Percentiles rank a stretch among this genome's conserved stretches.
Conservation (phyloP, 2,797 vertebrate genomes). For the Tauraco hartlaubi region DNA sequence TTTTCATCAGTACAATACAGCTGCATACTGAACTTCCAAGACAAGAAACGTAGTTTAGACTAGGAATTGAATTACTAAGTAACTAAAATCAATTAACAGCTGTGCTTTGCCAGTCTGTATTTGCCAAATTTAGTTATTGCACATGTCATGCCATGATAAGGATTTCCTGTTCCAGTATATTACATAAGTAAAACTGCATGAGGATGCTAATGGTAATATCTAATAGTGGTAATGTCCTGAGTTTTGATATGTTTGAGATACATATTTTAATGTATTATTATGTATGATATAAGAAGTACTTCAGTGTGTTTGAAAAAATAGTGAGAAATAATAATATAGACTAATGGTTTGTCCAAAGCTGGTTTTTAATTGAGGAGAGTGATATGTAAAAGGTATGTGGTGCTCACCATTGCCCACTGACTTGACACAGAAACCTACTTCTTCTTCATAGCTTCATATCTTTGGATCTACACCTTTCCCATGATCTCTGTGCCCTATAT, state of each 20-base stretch:
- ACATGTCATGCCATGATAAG: not conserved
- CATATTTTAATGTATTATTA: not conserved
- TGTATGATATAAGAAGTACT: not conserved
- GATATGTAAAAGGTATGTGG: not conserved
- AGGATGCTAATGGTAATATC: not conserved
- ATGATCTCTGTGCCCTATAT: not conserved
- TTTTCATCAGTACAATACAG: not conserved
- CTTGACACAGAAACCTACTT: not conserved
- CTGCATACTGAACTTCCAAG: not conserved
- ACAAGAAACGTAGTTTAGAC: not conserved
- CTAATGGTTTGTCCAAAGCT: not conserved
- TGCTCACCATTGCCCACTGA: not conserved
- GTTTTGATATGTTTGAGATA: not conserved
- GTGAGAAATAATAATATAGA: not conserved
- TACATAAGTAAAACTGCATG: not conserved
- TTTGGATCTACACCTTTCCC: not conserved
- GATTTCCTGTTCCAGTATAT: not conserved
- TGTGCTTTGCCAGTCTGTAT: not conserved
- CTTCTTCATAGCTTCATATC: not conserved
- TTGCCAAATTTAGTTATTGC: not conserved
- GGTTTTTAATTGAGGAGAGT: not conserved
- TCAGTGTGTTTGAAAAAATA: not conserved
- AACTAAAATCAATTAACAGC: not conserved
- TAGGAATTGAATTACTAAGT: not conserved
- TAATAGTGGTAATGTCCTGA: not conserved